Percentiles rank a stretch among this genome's conserved stretches.
phyloP scores from a whole-genome alignment of 2,888 invertebrate genomes.

The Pogonocherus hispidulus region DNA sequence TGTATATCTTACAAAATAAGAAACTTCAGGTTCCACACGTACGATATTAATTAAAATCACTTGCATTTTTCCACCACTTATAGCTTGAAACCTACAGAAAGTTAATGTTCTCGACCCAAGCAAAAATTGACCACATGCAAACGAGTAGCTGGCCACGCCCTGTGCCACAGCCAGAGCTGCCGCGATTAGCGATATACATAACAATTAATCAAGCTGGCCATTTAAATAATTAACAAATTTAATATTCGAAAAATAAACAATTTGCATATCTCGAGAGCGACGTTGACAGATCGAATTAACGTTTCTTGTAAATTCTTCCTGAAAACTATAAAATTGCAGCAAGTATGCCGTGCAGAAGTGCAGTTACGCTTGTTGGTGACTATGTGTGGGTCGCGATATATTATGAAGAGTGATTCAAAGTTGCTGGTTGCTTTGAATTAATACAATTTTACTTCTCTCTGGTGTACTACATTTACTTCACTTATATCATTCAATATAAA shows the following conservation, averaged over 20 bases:
- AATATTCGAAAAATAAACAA: slow-evolving; percentile 12
- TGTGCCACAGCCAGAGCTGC: neutral
- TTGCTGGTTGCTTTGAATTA: no score
- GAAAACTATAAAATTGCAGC: slow-evolving; percentile 7
- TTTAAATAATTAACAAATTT: slow-evolving; percentile 25
- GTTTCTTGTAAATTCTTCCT: neutral
- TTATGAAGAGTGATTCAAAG: neutral
- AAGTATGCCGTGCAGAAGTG: slow-evolving; percentile 7
- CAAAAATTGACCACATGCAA: neutral
- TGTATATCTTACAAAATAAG: no score
- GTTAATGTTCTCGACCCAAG: neutral
- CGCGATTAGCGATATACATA: slow-evolving; percentile 10
- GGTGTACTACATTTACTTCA: no score
- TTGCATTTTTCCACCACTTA: no score
- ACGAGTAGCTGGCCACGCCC: neutral
- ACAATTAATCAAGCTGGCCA: slow-evolving; percentile 13
- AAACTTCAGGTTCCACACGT: no score
- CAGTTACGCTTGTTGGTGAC: neutral
- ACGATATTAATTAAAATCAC: no score
- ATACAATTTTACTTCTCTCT: no score
- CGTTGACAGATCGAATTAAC: neutral
- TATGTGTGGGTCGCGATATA: neutral
- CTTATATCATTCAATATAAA: no score
- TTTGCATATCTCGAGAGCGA: slow-evolving; percentile 18
- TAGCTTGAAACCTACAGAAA: neutral